A percentile compares a stretch with the other conserved stretches of the same genome.
Conservation (phyloP, 2,888 invertebrate species). For the Phalera bucephala region DNA sequence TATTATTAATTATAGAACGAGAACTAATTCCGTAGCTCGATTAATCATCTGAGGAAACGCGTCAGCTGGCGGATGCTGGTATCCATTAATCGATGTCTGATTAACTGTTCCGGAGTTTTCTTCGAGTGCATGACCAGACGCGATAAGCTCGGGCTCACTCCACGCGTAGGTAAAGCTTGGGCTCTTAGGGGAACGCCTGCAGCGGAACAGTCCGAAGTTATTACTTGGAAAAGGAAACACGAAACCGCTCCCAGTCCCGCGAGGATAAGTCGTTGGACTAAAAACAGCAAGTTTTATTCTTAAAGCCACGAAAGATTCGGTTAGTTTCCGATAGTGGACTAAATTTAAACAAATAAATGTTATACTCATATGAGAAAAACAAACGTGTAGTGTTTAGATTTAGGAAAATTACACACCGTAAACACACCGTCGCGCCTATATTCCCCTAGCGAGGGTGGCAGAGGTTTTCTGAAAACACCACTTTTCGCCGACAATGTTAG, state of each 20-base stretch:
- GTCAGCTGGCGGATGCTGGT: constrained; percentile 30
- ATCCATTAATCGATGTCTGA: constrained; percentile 30
- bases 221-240: constrained; percentile 21
- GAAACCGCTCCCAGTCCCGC: constrained; percentile 24
- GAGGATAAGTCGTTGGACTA: constrained; percentile 15
- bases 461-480: no score
- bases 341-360: no score
- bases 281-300: constrained; percentile 10
- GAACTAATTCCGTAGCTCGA: constrained; percentile 29
- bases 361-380: no score
- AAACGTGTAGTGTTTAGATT: no score
- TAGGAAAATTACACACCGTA: no score
- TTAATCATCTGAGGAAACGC: constrained; percentile 34
- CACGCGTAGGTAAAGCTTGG: constrained; percentile 3
- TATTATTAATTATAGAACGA: constrained; percentile 24
- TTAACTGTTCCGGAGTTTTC: constrained; percentile 30
- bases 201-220: constrained; percentile 17
- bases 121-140: constrained; percentile 11
- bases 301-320: no score
- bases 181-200: constrained; percentile 14
- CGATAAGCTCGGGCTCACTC: constrained; percentile 6
- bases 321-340: no score
- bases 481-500: no score
- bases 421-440: no score
- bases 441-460: no score